Evolutionary conservation across 2,113 vertebrate species (phyloP), one percentile per base, ranked within the genome.

Genomic region (Rana temporaria): DNA sequence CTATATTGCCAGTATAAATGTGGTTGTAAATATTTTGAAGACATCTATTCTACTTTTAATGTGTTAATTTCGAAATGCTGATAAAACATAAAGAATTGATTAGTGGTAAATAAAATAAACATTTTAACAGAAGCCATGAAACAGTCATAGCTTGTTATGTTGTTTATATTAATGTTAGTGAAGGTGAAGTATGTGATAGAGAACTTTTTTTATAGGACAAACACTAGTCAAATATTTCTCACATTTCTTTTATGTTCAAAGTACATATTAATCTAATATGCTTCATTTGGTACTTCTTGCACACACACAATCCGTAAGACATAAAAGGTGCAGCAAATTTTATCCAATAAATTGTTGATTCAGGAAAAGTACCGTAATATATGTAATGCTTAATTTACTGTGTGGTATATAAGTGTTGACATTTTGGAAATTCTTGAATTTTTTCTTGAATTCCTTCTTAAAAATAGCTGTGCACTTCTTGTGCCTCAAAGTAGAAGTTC

Each of bases 31-130:
- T 74, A 74, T 74, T 74, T 74, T 60, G 26, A 34, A 74, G 30
- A 38, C 71, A 74, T 74, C 55, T 74, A 60, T 74, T 73, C 55
- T 60, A 32, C 71, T 60, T 74, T 74, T 74, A 74, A 32, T 73
- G 70, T 17, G 56, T 73, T 73, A 18, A 73, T 74, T 60, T 60
- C 55, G 57, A 59, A 74, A 74, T 74, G 71, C 55, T 74, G 71
- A 74, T 59, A 74, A 74, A 74, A 74, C 71, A 74, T 74, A 74
- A 74, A 60, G 55, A 74, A 59, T 59, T 74, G 71, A 74, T 74
- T 74, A 73, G 71, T 16, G 4, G 30, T 55, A 38, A 60, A 74
- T 74, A 74, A 74, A 74, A 19, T 32, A 74, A 74, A 74, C 19
- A 74, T 19, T 74, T 74, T 74, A 74, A 74, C 34, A 73, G 55